Base-by-base conservation (phyloP, 2,113 vertebrate species). In the Hydrolagus affinis region DNA sequence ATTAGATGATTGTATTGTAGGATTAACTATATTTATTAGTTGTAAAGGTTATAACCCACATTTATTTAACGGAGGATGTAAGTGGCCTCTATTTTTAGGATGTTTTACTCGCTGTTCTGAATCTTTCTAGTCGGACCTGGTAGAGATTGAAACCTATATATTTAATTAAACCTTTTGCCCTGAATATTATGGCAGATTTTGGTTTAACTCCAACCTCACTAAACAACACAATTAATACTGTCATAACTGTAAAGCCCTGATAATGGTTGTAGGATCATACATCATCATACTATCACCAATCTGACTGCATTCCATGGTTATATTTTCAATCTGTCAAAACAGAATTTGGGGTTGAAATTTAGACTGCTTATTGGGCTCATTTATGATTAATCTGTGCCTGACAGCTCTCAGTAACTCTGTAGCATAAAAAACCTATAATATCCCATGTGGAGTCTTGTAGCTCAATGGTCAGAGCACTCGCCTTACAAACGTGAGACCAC, bases 351-450 rank as follows among this genome's bases (percentile, higher is more conserved):
- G 17, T 21, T 8, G 15, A 28, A 28, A 72, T 28, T 72, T 23
- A 72, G 25, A 30, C 15, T 72, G 2, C 15, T 23, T 3, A 72
- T 6, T 72, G 28, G 19, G 72, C 72, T 75, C 32, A 75, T 75
- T 75, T 44, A 28, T 75, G 72, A 19, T 75, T 75, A 75, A 75
- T 75, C 72, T 75, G 17, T 56, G 32, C 17, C 72, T 75, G 28
- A 75, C 8, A 21, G 30, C 28, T 17, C 72, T 75, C 17, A 75
- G 9, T 12, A 72, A 72, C 14, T 56, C 73, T 56, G 30, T 17
- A 75, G 19, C 4, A 21, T 21, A 23, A 21, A 60, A 77, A 74
- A 74, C 17, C 10, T 14, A 12, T 21, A 23, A 11, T 11, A 23
- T 77, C 11, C 44, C n/a, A n/a, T n/a, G n/a, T n/a, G n/a, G n/a